Base-by-base conservation (phyloP, 1,140 invertebrate genomes). In the Potamilus streckersoni region DNA sequence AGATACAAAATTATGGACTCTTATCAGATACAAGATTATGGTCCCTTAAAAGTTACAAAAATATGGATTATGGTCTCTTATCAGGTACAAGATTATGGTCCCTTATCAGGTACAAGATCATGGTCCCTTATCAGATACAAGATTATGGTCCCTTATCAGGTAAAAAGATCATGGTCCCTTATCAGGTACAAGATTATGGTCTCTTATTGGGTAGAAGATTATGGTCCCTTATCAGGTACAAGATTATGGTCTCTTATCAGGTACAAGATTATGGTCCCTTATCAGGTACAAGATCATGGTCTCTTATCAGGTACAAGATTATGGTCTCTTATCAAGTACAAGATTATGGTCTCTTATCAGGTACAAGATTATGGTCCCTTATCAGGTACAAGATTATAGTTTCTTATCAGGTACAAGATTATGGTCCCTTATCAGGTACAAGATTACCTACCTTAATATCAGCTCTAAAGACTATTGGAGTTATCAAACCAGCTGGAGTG, bases 381-480 rank as follows among this genome's bases (percentile, higher is more conserved):
- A 19, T 61, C 60, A 4, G 13, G 2, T 19, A 20, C 6, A 13
- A 61, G 60, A 61, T 6, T 19, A 20, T 19, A 11, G 20, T 23
- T 4, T 3, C 17, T 61, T 61, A 19, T 61, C 60, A 61, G 13
- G 60, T 19, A 20, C 6, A 13, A 61, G 60, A 61, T 6, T 19
- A 20, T 19, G 60, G 20, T 23, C 17, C 2, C 19, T 62, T 62
- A 19, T 62, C 19, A 20, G 8, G n/a, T 38, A 66, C 27, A 16
- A 66, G 17, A 20, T 27, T 16, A 71, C 76, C 74, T 84, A 91
- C 91, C 89, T 98, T 98, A 65, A 92, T 93, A 86, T 99, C 96
- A 3, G 97, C 98, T 84, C 94, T 93, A 89, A 97, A 97, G 16
- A 99, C 93, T 82, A 99, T 99, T 2, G 98, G 98, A 2, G 98